Conservation (phyloP, 2,797 vertebrate genomes). For the Enteromius viviparus region DNA sequence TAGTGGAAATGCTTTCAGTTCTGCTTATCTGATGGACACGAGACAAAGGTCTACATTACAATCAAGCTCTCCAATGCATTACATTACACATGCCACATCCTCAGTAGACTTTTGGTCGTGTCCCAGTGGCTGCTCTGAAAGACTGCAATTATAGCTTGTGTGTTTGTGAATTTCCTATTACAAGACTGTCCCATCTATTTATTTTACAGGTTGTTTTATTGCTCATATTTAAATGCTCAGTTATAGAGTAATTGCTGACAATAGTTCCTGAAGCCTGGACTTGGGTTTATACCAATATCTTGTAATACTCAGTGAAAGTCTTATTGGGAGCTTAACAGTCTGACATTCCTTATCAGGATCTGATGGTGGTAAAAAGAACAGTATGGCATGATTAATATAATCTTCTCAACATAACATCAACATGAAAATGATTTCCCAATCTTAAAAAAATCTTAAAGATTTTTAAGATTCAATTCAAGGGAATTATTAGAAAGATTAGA, state of each 20-base stretch:
- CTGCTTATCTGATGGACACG: slow-evolving; percentile 56
- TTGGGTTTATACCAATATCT: slow-evolving; percentile 48
- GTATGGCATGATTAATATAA: not conserved
- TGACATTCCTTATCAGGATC: slow-evolving; percentile 24
- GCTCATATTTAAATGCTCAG: slow-evolving; percentile 51
- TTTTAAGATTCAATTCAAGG: not conserved
- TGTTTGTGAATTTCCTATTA: slow-evolving; percentile 60
- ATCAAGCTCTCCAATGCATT: slow-evolving; percentile 53
- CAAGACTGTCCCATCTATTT: slow-evolving; percentile 57
- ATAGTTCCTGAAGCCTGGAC: slow-evolving; percentile 44
- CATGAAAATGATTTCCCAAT: not conserved
- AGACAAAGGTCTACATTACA: slow-evolving; percentile 59
- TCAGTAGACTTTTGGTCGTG: slow-evolving; percentile 32
- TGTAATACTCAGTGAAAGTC: slow-evolving; percentile 46
- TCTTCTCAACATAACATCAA: not conserved
- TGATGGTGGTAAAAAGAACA: slow-evolving; percentile 16
- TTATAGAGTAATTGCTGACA: slow-evolving; percentile 51
- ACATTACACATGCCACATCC: slow-evolving; percentile 40
- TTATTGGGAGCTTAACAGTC: slow-evolving; percentile 16
- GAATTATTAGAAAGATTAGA: not conserved
- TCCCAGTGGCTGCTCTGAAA: slow-evolving; percentile 34
- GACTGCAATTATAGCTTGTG: slow-evolving; percentile 40
- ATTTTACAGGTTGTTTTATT: slow-evolving; percentile 63
- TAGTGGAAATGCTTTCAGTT: slow-evolving; percentile 55
- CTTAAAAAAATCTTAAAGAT: not conserved